Conservation (phyloP, 1,140 invertebrate genomes). For the Propsilocerus akamusi region DNA sequence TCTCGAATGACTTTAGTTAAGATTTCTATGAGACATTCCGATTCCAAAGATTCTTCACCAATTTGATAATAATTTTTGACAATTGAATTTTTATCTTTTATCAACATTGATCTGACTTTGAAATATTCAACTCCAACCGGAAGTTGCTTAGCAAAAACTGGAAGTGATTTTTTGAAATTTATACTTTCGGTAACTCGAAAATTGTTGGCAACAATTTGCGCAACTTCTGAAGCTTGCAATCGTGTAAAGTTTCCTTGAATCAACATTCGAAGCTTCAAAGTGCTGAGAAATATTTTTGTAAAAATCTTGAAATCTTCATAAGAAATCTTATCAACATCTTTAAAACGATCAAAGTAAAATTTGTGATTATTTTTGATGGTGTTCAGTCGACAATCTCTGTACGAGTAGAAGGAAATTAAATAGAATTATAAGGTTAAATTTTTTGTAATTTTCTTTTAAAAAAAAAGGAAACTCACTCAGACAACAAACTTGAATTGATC, state of each 20-base stretch:
- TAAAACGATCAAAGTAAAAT: constrained; percentile 40
- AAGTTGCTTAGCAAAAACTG: constrained; percentile 10
- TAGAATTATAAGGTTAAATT: not conserved
- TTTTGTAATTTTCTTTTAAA: not conserved
- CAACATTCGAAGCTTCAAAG: constrained; percentile 40
- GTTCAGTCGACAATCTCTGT: constrained; percentile 41
- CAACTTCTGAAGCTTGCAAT: constrained; percentile 27
- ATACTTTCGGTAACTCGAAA: not conserved
- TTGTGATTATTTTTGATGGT: constrained; percentile 39
- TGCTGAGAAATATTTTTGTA: constrained; percentile 30
- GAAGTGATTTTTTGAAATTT: not conserved
- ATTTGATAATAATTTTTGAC: constrained; percentile 74
- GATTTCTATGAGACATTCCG: constrained; percentile 48
- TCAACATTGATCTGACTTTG: constrained; percentile 34
- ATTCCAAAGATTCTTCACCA: constrained; percentile 32
- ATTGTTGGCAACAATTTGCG: not conserved
- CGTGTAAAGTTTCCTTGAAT: constrained; percentile 12
- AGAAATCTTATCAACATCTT: constrained; percentile 36
- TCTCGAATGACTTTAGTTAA: constrained; percentile 54
- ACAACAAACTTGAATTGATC: constrained; percentile 45
- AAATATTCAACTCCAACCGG: not conserved
- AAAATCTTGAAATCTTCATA: constrained; percentile 39
- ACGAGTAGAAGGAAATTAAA: too few relatives aligned
- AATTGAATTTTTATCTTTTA: constrained; percentile 53
- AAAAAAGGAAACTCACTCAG: not conserved